Conservation (phyloP, 1,140 invertebrate genomes). For the Apolygus lucorum region DNA sequence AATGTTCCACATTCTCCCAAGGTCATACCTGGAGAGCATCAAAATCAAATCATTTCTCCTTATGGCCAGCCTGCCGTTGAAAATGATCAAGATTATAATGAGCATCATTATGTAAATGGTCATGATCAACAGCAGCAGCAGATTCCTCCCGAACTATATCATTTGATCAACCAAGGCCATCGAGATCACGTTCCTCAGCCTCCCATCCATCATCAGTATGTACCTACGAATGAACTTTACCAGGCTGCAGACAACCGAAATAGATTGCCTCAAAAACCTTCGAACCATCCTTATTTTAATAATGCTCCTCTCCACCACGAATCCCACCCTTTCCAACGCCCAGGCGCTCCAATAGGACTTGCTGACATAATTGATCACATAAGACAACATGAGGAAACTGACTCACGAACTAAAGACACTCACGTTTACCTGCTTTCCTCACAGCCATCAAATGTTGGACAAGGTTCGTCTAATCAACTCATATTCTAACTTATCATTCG, state of each 20-base stretch:
- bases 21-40: slow-evolving; percentile 10
- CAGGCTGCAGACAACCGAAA: slow-evolving; percentile 23
- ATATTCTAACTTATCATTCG: not conserved
- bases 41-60: slow-evolving; percentile 5
- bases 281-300: slow-evolving; percentile 30
- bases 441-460: slow-evolving; percentile 22
- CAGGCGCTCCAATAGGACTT: slow-evolving; percentile 21
- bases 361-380: slow-evolving; percentile 32
- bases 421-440: slow-evolving; percentile 24
- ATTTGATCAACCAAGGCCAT: slow-evolving; percentile 21
- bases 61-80: not conserved
- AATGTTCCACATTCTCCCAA: not conserved
- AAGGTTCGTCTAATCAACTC: slow-evolving; percentile 27
- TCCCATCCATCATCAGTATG: slow-evolving; percentile 16
- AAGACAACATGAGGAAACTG: slow-evolving; percentile 28
- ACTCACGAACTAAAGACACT: slow-evolving; percentile 26
- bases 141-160: slow-evolving; percentile 20
- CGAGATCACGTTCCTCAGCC: slow-evolving; percentile 14
- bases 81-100: not conserved
- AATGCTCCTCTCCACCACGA: not conserved
- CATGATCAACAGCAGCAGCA: slow-evolving; percentile 1
- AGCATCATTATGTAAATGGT: not conserved
- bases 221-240: slow-evolving; percentile 27
- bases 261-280: slow-evolving; percentile 17
- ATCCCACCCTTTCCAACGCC: slow-evolving; percentile 3